phyloP scores from a whole-genome alignment of 1,140 invertebrate species.

The Theocolax elegans region DNA sequence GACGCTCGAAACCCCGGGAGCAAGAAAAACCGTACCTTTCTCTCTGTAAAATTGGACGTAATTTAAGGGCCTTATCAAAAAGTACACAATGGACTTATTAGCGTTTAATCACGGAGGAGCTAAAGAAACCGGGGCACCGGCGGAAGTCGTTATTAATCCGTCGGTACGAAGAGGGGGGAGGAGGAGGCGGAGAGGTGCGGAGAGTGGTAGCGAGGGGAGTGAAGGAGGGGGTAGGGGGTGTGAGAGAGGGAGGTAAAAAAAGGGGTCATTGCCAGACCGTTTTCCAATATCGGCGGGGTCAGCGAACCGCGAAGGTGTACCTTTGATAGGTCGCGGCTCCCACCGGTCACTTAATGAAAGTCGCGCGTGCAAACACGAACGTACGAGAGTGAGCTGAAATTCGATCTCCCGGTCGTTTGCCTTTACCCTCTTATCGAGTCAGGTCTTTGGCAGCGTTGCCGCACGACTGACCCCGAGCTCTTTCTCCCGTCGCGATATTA shows the following conservation, averaged over 20 bases:
- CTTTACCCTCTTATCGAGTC: neutral
- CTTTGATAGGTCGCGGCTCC: neutral
- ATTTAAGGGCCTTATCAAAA: constrained; percentile 34
- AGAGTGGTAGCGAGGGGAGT: too few relatives aligned
- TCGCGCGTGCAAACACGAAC: constrained; percentile 1
- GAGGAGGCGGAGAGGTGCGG: too few relatives aligned
- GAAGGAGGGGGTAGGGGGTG: neutral
- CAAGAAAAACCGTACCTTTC: neutral
- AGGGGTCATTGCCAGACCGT: neutral
- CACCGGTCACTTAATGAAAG: constrained; percentile 18
- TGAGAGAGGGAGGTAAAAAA: neutral
- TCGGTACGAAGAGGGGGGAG: too few relatives aligned
- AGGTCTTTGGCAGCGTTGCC: neutral
- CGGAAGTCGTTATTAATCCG: too few relatives aligned
- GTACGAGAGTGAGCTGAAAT: neutral
- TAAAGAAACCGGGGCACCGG: neutral
- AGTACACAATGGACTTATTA: constrained; percentile 3
- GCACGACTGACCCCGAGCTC: neutral
- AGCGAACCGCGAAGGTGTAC: neutral
- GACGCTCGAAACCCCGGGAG: neutral
- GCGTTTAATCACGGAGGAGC: neutral
- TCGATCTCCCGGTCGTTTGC: neutral
- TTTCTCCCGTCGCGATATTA: neutral
- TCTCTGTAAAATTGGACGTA: constrained; percentile 28
- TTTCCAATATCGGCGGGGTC: constrained; percentile 1